Conservation (phyloP, 2,888 invertebrate species). For the Eupithecia subfuscata region DNA sequence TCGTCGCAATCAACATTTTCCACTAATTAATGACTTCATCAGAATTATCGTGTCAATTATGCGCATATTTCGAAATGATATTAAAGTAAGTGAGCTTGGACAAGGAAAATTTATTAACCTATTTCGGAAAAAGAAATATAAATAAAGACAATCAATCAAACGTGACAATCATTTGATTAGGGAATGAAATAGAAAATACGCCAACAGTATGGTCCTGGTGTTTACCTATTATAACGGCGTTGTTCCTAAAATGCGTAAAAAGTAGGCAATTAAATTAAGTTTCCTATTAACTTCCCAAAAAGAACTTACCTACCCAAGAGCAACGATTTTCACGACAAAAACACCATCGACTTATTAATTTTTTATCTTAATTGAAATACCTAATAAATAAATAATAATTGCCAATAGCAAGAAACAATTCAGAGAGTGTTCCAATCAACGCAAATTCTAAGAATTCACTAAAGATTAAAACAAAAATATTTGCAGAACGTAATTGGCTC, state of each 20-base stretch:
- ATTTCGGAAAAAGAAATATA: background rate
- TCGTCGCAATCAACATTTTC: background rate
- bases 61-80: background rate
- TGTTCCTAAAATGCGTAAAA: too few species aligned
- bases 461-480: conserved; percentile 13
- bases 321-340: background rate
- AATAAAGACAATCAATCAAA: conserved; percentile 2
- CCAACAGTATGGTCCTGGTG: background rate
- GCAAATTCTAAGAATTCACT: background rate
- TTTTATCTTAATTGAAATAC: background rate
- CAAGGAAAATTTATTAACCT: background rate
- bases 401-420: background rate
- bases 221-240: background rate
- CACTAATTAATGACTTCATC: conserved; percentile 12
- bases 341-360: background rate
- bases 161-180: conserved; percentile 7
- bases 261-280: too few species aligned
- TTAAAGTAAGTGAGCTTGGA: background rate
- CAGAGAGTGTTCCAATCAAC: conserved; percentile 6
- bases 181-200: background rate
- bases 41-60: background rate
- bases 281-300: background rate
- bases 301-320: background rate
- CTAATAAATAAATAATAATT: background rate
- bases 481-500: conserved; percentile 26